Evolutionary conservation across 2,113 vertebrate genomes (phyloP).

Genomic region (Hassar affinis): DNA sequence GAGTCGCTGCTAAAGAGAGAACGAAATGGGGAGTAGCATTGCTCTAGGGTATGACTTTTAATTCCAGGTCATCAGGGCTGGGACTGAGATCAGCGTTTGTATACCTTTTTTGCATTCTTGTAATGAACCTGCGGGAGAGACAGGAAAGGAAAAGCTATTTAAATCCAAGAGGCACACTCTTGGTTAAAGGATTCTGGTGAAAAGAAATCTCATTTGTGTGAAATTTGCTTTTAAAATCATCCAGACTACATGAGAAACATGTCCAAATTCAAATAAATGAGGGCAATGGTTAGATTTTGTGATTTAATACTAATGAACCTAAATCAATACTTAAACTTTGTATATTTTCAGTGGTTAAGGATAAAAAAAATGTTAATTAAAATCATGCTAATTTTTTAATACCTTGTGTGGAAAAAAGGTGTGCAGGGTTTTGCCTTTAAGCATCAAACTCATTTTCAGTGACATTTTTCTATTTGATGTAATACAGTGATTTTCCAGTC

Average conservation of each 20-base stretch:
- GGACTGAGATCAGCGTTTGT: neutral
- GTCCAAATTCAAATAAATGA: neutral
- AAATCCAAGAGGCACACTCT: neutral
- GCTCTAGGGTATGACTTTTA: neutral
- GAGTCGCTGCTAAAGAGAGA: neutral
- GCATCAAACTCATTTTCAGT: neutral
- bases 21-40: neutral
- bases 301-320: neutral
- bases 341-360: neutral
- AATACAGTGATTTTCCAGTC: neutral
- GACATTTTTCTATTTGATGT: neutral
- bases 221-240: conserved; percentile 1
- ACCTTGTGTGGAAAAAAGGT: too few relatives aligned
- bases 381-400: too few relatives aligned
- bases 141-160: neutral
- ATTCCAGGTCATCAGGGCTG: neutral
- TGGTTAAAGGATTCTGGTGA: neutral
- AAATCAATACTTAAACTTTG: neutral
- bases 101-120: neutral
- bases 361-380: neutral
- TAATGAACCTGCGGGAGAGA: neutral
- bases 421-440: too few relatives aligned
- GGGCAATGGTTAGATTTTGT: neutral
- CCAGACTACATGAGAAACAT: neutral
- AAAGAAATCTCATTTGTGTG: neutral